These are phyloP conservation scores for Dromaius novaehollandiae DNA, from an alignment of 2,113 vertebrate genomes.

Conservation along the genomic window DNA sequence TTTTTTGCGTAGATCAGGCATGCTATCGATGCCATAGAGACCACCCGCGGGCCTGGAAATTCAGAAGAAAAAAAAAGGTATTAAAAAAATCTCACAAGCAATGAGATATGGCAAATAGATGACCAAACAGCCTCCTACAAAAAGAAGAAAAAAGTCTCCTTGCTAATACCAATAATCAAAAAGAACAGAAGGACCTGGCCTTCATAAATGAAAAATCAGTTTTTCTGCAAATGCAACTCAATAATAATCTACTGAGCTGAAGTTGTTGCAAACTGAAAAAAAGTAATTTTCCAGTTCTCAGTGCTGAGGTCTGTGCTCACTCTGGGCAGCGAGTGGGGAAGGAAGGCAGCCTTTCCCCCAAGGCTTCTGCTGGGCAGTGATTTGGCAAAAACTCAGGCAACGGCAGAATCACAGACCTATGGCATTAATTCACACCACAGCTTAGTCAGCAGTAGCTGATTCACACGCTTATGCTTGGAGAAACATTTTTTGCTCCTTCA, in stretches of 20 bases:
- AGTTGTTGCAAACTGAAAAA: background rate
- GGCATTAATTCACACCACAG: fast-evolving
- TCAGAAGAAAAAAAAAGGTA: background rate
- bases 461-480: background rate
- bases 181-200: background rate
- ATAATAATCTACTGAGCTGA: background rate
- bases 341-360: background rate
- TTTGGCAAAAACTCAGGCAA: background rate
- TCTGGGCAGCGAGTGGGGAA: background rate
- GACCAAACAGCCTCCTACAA: background rate
- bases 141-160: background rate
- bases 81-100: background rate
- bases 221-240: background rate
- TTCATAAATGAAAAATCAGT: background rate
- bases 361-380: fast-evolving
- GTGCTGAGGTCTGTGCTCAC: background rate
- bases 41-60: constrained; percentile 85
- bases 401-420: fast-evolving
- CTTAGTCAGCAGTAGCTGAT: background rate
- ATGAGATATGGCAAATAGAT: background rate
- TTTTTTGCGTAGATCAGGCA: constrained; percentile 97
- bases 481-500: background rate
- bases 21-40: constrained; percentile 98
- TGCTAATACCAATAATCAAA: background rate
- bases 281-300: background rate